Base-by-base conservation (phyloP, 2,113 vertebrate genomes). In the Apodemus speciosus region DNA sequence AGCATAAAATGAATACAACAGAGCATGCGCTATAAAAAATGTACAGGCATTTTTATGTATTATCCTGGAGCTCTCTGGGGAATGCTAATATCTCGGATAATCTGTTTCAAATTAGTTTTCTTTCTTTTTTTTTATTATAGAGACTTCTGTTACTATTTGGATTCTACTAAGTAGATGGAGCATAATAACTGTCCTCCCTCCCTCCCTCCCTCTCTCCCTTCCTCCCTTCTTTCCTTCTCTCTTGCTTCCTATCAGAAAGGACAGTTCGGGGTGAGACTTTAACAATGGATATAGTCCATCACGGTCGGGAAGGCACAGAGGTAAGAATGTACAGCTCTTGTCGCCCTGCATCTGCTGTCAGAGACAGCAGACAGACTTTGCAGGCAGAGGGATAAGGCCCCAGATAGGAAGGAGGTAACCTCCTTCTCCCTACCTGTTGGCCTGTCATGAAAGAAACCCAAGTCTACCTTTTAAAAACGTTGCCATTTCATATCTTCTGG, bases 11-110 rank as follows among this genome's bases (percentile, higher is more conserved):
- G 46, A 85, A n/a, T n/a, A n/a, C 60, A 2, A 62, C 32, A 86
- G 56, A 96, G 91, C 64, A 69, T 15, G 43, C 18, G n/a, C 2
- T 32, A 60, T 69, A 94, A 93, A 51, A 56, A 64, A 60, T 87
- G 15, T 83, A 64, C n/a, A 35, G 53, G 27, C 20, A 43, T 94
- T 81, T 79, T 46, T 32, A 85, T 51, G 66, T 58, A 77, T 56
- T 27, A 75, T 13, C 21, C 11, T 3, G 10, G 18, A 85, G 43
- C 91, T 92, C 84, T 93, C 79, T 60, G 77, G 71, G 51, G 38
- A 32, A 85, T 60, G 49, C 14, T 69, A 77, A 90, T 73, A 25
- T 58, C 49, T 21, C 38, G 60, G 32, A 80, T 71, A 79, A 51
- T 62, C 56, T 93, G 73, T 56, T 95, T 95, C 15, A 13, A 46